Percentiles rank a stretch among this genome's conserved stretches.
phyloP scores from a whole-genome alignment of 2,113 vertebrate genomes.

The Nycticebus coucang region DNA sequence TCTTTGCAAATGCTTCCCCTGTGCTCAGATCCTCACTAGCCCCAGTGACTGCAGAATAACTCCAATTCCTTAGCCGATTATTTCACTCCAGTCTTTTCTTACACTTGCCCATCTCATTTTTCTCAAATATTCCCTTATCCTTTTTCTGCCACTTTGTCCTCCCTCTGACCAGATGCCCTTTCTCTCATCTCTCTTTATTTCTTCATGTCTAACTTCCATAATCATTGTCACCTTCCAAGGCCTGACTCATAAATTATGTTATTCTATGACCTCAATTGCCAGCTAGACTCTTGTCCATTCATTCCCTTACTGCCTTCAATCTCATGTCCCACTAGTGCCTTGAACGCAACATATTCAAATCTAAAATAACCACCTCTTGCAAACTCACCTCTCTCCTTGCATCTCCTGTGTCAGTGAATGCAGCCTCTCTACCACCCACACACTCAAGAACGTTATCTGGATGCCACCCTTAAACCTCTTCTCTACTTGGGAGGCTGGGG shows the following conservation, averaged over 20 bases:
- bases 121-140: background rate
- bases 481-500: background rate
- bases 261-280: background rate
- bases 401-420: background rate
- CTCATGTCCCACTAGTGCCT: background rate
- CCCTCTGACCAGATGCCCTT: background rate
- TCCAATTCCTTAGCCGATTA: background rate
- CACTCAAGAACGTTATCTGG: background rate
- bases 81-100: background rate
- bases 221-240: background rate
- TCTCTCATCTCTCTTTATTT: no score
- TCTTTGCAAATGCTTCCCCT: background rate
- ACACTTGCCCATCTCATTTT: background rate
- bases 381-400: background rate
- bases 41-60: background rate
- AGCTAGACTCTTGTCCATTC: background rate
- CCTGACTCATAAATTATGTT: background rate
- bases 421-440: background rate
- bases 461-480: background rate
- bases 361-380: background rate
- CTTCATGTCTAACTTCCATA: background rate
- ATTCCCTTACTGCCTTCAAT: background rate
- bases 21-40: background rate
- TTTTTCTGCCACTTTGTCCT: background rate
- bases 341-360: background rate